Evolutionary conservation across 2,113 vertebrate genomes (phyloP).

Genomic region (Hyla sarda): DNA sequence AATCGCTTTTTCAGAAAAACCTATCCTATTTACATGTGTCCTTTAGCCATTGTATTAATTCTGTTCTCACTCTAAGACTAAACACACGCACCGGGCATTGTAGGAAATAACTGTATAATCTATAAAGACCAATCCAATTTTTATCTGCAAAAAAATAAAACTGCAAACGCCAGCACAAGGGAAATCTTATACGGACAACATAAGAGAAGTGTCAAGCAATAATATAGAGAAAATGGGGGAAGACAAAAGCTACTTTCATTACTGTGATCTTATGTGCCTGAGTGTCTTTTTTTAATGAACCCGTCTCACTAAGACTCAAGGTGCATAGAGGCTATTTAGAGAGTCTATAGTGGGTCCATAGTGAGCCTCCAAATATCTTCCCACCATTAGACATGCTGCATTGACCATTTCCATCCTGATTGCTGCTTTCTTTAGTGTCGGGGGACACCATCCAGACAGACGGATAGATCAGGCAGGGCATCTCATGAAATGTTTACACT

Average conservation of each 20-base stretch:
- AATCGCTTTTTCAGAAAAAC: neutral
- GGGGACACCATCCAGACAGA: slow-evolving; percentile 84
- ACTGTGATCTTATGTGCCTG: slow-evolving; percentile 85
- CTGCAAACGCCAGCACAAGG: slow-evolving; percentile 78
- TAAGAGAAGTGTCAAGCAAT: slow-evolving; percentile 85
- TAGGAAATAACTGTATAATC: slow-evolving; percentile 85
- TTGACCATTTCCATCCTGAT: slow-evolving; percentile 88
- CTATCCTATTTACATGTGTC: neutral
- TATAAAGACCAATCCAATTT: slow-evolving; percentile 77
- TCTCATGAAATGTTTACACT: slow-evolving; percentile 88
- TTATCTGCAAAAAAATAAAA: slow-evolving; percentile 78
- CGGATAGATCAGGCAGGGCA: slow-evolving; percentile 82
- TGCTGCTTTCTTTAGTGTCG: slow-evolving; percentile 81
- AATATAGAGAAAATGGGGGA: slow-evolving; percentile 76
- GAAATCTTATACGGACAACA: slow-evolving; percentile 83
- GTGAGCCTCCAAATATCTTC: slow-evolving; percentile 85
- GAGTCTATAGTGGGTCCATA: slow-evolving; percentile 84
- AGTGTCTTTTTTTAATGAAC: slow-evolving; percentile 87
- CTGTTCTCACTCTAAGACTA: slow-evolving; percentile 80
- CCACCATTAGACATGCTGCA: slow-evolving; percentile 86
- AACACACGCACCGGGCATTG: slow-evolving; percentile 61
- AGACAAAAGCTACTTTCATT: slow-evolving; percentile 85
- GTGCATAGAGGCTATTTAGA: slow-evolving; percentile 88
- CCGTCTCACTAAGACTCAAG: slow-evolving; percentile 85
- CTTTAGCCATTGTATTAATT: neutral